Evolutionary conservation across 2,888 invertebrate genomes (phyloP), one percentile per base, ranked within the genome.

Genomic region (Augiades crinisus): DNA sequence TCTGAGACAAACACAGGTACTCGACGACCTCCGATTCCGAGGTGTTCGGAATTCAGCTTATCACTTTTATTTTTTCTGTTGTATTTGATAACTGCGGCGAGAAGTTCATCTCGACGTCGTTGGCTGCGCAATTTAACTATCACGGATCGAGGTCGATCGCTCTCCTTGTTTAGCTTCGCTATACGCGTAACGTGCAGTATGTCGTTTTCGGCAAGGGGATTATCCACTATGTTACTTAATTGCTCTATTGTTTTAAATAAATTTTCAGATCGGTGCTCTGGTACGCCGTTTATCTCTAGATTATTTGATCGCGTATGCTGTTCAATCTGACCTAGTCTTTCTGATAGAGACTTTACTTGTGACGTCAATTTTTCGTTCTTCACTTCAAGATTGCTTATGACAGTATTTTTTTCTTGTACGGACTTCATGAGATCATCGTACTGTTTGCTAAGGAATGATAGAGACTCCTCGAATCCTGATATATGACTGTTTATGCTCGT

Each of bases 201-300:
- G 33, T 61, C 58, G 0, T 38, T 24, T 2, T 54, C 55, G 2
- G 27, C 19, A 0, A 62, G 1, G 0, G 46, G 54, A 21, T 38
- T 49, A 0, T 54, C 38, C 6, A 64, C 41, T 2, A 45, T 49
- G 5, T 49, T 54, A 0, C 49, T 34, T 1, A 60, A 54, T 19
- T 61, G 54, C 6, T 14, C 3, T 5, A 59, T 21, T 0, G 41
- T 41, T n/a, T 34, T 56, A 0, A 37, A 10, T 8, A 56, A 30
- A 6, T 55, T 61, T 46, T 60, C 63, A 3, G 50, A 27, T 8
- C 44, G 53, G 22, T 59, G 45, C 55, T 63, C 65, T 0, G 63
- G 61, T n/a, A 65, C 16, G 7, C 62, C 55, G 12, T 56, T 59
- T 5, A 65, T 54, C 34, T 63, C 62, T 0, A 63, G 30, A 14